Conservation (phyloP, 1,140 invertebrate species). For the Rhyacophila brunnea region DNA sequence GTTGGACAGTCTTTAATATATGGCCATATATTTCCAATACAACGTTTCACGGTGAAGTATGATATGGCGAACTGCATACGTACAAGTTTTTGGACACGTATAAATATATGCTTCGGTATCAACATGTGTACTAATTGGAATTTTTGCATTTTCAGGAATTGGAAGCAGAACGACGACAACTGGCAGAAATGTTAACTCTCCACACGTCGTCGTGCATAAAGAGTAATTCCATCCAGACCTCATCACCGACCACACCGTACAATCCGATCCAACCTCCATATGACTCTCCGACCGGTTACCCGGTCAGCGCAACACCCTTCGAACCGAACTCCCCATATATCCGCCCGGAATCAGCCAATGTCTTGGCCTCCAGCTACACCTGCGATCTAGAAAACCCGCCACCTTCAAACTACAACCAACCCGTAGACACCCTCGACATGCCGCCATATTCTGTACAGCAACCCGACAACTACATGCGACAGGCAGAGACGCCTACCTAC, state of each 20-base stretch:
- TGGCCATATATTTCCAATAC: too few species aligned
- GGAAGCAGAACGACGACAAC: slow-evolving; percentile 68
- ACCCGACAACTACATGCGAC: slow-evolving; percentile 48
- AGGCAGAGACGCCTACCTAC: slow-evolving; percentile 41
- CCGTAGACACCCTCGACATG: slow-evolving; percentile 31
- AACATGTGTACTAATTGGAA: too few species aligned
- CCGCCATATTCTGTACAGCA: slow-evolving; percentile 21
- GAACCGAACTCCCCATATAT: slow-evolving; percentile 52
- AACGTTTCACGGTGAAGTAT: too few species aligned
- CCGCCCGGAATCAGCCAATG: slow-evolving; percentile 52
- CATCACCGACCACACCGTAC: slow-evolving; percentile 43
- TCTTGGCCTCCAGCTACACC: slow-evolving; percentile 53
- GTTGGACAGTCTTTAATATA: too few species aligned
- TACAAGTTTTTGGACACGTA: too few species aligned
- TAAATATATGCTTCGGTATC: too few species aligned
- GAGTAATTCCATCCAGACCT: slow-evolving; percentile 46
- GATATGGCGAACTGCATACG: too few species aligned
- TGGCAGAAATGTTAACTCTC: slow-evolving; percentile 72
- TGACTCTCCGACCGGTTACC: slow-evolving; percentile 48
- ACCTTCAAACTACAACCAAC: slow-evolving; percentile 32
- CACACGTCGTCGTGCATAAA: slow-evolving; percentile 71
- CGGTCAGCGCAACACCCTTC: slow-evolving; percentile 39
- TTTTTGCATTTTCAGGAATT: slow-evolving; percentile 60
- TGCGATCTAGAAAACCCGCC: slow-evolving; percentile 37
- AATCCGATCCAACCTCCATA: slow-evolving; percentile 46